Percentiles rank a stretch among this genome's conserved stretches.
These are phyloP conservation scores for Carassius gibelio DNA, from an alignment of 2,113 vertebrate genomes.

Conservation along the genomic window DNA sequence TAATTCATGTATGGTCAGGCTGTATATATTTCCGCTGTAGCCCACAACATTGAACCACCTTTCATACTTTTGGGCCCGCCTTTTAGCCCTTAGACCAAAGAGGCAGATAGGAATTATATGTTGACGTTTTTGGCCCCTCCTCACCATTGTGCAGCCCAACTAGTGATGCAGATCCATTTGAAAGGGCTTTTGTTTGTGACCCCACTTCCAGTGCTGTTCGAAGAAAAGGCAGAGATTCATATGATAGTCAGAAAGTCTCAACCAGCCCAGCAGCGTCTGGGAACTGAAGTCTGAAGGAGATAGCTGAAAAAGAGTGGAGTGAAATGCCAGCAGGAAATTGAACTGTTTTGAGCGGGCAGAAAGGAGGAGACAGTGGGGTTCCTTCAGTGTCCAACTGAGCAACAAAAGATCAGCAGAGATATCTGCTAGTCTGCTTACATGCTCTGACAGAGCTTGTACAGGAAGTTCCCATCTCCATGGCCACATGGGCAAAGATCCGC, in stretches of 20 bases:
- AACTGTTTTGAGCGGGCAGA: conserved; percentile 66
- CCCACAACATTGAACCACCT: background rate
- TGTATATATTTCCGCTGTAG: background rate
- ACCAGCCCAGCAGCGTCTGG: conserved; percentile 20
- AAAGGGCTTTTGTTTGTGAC: conserved; percentile 56
- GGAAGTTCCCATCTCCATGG: conserved; percentile 40
- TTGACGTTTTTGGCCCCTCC: conserved; percentile 49
- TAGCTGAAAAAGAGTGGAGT: background rate
- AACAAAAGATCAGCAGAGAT: conserved; percentile 40
- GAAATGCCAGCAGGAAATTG: conserved; percentile 69
- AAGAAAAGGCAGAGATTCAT: conserved; percentile 57
- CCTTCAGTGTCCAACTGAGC: conserved; percentile 50
- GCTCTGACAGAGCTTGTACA: conserved; percentile 16
- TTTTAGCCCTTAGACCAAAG: conserved; percentile 19
- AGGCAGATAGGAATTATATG: conserved; percentile 58
- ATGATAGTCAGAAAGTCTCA: conserved; percentile 56
- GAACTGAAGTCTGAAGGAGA: background rate
- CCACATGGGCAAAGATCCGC: conserved; percentile 4
- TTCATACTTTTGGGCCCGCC: background rate
- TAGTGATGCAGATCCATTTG: conserved; percentile 47
- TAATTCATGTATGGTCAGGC: conserved; percentile 17
- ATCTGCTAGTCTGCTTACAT: conserved; percentile 40
- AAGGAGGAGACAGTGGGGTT: conserved; percentile 46
- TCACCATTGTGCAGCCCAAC: conserved; percentile 35
- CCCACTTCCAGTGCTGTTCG: conserved; percentile 38